These are phyloP conservation scores for Callipepla squamata DNA, from an alignment of 2,113 vertebrate genomes.

Conservation along the genomic window DNA sequence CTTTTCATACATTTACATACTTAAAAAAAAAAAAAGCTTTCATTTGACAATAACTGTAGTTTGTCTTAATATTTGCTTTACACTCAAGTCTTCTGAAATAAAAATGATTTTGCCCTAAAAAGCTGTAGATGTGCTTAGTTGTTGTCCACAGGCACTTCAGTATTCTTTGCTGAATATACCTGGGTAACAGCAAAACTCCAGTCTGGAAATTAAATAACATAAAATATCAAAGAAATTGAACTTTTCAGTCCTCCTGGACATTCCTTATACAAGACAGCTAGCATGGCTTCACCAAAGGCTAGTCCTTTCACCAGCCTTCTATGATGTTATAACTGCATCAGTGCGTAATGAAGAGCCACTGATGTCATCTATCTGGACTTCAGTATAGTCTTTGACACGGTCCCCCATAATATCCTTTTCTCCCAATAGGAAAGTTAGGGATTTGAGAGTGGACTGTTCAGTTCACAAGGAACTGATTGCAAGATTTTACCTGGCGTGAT, in stretches of 20 bases:
- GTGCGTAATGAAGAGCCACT: too few relatives aligned
- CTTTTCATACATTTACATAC: neutral
- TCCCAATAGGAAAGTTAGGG: too few relatives aligned
- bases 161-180: neutral
- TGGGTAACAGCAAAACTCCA: neutral
- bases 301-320: too few relatives aligned
- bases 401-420: too few relatives aligned
- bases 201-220: neutral
- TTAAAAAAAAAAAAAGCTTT: neutral
- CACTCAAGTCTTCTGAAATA: neutral
- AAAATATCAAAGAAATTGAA: neutral
- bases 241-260: neutral
- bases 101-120: neutral
- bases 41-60: neutral
- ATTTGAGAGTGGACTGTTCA: too few relatives aligned
- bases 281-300: too few relatives aligned
- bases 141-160: neutral
- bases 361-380: too few relatives aligned
- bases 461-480: too few relatives aligned
- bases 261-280: neutral
- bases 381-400: too few relatives aligned
- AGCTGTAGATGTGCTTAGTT: fast-evolving
- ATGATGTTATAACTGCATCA: too few relatives aligned
- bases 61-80: neutral
- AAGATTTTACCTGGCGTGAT: too few relatives aligned